A percentile compares a stretch with the other conserved stretches of the same genome.
These are phyloP conservation scores for Limenitis camilla DNA, from an alignment of 2,888 invertebrate species.

Conservation along the genomic window DNA sequence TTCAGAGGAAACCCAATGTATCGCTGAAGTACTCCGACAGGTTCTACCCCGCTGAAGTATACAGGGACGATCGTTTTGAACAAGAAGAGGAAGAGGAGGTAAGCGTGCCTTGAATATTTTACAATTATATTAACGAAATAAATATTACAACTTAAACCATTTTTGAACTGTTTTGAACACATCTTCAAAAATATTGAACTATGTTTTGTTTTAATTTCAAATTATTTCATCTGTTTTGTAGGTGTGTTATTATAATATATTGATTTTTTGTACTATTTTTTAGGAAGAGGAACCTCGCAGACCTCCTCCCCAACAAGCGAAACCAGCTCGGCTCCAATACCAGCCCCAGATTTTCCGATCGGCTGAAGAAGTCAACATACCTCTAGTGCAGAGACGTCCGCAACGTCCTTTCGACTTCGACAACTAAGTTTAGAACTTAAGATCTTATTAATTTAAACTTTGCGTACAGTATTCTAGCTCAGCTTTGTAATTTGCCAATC, in stretches of 20 bases:
- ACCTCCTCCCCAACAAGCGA: slow-evolving; percentile 35
- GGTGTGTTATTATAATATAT: too few relatives aligned
- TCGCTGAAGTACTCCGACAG: slow-evolving; percentile 87
- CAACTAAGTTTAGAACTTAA: slow-evolving; percentile 37
- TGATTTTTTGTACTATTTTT: too few relatives aligned
- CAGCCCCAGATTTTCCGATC: slow-evolving; percentile 84
- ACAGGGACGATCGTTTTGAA: slow-evolving; percentile 77
- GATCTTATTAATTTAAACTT: not conserved
- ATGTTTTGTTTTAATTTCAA: too few relatives aligned
- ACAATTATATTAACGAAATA: not conserved
- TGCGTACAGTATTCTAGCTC: slow-evolving; percentile 12
- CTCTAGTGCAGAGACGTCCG: slow-evolving; percentile 86
- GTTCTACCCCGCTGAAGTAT: slow-evolving; percentile 87
- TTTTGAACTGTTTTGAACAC: too few relatives aligned
- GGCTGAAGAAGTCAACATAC: slow-evolving; percentile 91
- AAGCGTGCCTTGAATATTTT: not conserved
- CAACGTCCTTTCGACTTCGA: slow-evolving; percentile 66
- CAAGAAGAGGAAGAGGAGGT: slow-evolving; percentile 67
- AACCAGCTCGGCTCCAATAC: slow-evolving; percentile 29
- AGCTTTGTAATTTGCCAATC: slow-evolving; percentile 19
- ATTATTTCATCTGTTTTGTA: too few relatives aligned
- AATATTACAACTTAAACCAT: too few relatives aligned
- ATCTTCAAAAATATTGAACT: not conserved
- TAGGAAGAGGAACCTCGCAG: slow-evolving; percentile 51
- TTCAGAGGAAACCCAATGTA: slow-evolving; percentile 85